A percentile compares a stretch with the other conserved stretches of the same genome.
These are phyloP conservation scores for Ceramica pisi DNA, from an alignment of 2,888 invertebrate species.

Conservation along the genomic window DNA sequence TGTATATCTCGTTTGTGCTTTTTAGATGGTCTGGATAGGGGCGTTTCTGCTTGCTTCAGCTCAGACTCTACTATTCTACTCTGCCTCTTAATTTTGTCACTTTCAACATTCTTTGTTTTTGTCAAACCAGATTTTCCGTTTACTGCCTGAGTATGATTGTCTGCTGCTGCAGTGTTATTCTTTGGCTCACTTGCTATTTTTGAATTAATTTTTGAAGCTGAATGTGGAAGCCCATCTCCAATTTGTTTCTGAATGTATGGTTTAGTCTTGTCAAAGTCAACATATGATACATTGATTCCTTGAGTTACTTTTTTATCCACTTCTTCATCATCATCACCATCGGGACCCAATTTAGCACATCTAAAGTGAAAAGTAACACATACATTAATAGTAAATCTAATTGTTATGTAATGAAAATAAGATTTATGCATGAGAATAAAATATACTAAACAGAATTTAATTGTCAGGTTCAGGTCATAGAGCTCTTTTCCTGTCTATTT, in stretches of 20 bases:
- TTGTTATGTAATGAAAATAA: neutral
- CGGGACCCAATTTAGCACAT: slow-evolving; percentile 74
- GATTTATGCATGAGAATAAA: neutral
- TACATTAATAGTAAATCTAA: neutral
- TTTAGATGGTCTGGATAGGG: slow-evolving; percentile 71
- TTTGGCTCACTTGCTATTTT: slow-evolving; percentile 62
- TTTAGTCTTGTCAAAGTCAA: slow-evolving; percentile 87
- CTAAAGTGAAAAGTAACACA: slow-evolving; percentile 69
- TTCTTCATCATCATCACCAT: slow-evolving; percentile 80
- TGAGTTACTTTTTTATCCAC: slow-evolving; percentile 70
- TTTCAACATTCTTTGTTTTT: slow-evolving; percentile 70
- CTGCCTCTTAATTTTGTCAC: slow-evolving; percentile 76
- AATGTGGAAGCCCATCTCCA: slow-evolving; percentile 72
- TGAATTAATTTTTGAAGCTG: slow-evolving; percentile 64
- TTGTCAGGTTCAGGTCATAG: neutral
- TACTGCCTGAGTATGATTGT: slow-evolving; percentile 54
- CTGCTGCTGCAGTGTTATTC: slow-evolving; percentile 45
- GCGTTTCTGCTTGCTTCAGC: slow-evolving; percentile 70
- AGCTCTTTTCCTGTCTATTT: neutral
- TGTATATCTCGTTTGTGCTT: slow-evolving; percentile 78
- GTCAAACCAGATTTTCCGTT: slow-evolving; percentile 67
- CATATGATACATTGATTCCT: slow-evolving; percentile 79
- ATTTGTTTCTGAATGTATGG: slow-evolving; percentile 77
- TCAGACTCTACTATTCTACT: slow-evolving; percentile 74
- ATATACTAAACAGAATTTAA: neutral